Evolutionary conservation across 2,113 vertebrate genomes (phyloP), one percentile per base, ranked within the genome.

Genomic region (Ictalurus furcatus): DNA sequence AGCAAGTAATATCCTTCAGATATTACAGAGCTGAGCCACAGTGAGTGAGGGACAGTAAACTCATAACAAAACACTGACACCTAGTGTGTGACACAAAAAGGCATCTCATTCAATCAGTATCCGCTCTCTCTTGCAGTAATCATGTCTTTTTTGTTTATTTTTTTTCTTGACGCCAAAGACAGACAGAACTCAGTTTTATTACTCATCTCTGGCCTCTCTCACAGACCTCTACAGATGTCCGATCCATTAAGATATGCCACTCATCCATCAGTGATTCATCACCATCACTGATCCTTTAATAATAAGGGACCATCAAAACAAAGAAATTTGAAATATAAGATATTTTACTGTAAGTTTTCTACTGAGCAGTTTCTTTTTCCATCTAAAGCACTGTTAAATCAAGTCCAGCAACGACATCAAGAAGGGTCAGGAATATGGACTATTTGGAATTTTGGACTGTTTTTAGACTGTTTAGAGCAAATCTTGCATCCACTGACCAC

Each of bases 11-110:
- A 44, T 30, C 37, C 80, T 74, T 44, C 9, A 59, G 9, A 67
- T 28, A 67, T 48, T 48, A 67, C 52, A 44, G 23, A 83, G 37
- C 8, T 71, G 65, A 28, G 85, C 11, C 40, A 58, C 11, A 25
- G 37, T 44, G 3, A 82, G 21, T 17, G 28, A 67, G 28, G 28
- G 23, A 86, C 44, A 48, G 16, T 23, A 16, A 85, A 63, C 65
- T 78, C 21, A 54, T 65, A 67, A 67, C 6, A 85, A 88, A 63
- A 89, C 30, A 79, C 88, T 61, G 71, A 89, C 88, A 85, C 79
- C 88, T 89, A 85, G 88, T 79, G 88, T 52, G 56, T 11, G 40
- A 76, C 30, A 40, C 9, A 48, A 61, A 74, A 28, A n/a, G 19
- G 25, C 52, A 52, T 52, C 37, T 56, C 40, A 5, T 54, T 19